These are phyloP conservation scores for Centropyge bicolor DNA, from an alignment of 2,797 vertebrate species.

Conservation along the genomic window DNA sequence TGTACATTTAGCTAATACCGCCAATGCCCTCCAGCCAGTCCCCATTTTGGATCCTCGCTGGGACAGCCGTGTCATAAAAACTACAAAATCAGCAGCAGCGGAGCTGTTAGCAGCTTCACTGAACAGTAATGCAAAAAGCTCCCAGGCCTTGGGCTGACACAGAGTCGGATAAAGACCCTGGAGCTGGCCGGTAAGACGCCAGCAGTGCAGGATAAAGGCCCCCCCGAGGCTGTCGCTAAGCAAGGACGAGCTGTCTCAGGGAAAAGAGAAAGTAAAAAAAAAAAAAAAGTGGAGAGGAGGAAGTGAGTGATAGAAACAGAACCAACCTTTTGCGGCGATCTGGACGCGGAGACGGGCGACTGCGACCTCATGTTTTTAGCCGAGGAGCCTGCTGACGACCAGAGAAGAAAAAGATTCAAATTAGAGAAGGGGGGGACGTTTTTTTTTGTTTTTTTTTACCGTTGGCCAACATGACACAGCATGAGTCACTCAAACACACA, in stretches of 20 bases:
- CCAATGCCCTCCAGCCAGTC: slow-evolving; percentile 49
- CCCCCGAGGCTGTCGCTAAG: slow-evolving; percentile 48
- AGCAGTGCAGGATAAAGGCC: slow-evolving; percentile 50
- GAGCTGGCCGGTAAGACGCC: slow-evolving; percentile 50
- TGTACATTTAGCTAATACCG: slow-evolving; percentile 40
- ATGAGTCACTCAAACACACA: slow-evolving; percentile 71
- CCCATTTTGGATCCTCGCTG: slow-evolving; percentile 26
- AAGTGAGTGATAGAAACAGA: slow-evolving; percentile 27
- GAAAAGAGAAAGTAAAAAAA: slow-evolving; percentile 12
- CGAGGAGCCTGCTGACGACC: slow-evolving; percentile 90
- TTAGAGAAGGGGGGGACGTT: slow-evolving; percentile 24
- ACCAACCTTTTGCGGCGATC: slow-evolving; percentile 96
- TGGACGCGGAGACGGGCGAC: slow-evolving; percentile 92
- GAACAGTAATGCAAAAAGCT: slow-evolving; percentile 66
- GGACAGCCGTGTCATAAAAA: slow-evolving; percentile 63
- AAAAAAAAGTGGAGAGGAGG: background rate
- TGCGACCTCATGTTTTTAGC: slow-evolving; percentile 91
- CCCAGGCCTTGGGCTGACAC: slow-evolving; percentile 48
- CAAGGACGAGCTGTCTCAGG: slow-evolving; percentile 52
- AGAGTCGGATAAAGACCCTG: slow-evolving; percentile 60
- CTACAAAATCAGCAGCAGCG: slow-evolving; percentile 62
- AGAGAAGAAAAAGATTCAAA: slow-evolving; percentile 57
- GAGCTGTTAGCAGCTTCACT: slow-evolving; percentile 63
- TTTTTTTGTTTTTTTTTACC: too few species aligned
- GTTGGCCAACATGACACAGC: slow-evolving; percentile 52